A percentile compares a stretch with the other conserved stretches of the same genome.
These are phyloP conservation scores for Erinaceus europaeus DNA, from an alignment of 2,113 vertebrate species.

Conservation along the genomic window DNA sequence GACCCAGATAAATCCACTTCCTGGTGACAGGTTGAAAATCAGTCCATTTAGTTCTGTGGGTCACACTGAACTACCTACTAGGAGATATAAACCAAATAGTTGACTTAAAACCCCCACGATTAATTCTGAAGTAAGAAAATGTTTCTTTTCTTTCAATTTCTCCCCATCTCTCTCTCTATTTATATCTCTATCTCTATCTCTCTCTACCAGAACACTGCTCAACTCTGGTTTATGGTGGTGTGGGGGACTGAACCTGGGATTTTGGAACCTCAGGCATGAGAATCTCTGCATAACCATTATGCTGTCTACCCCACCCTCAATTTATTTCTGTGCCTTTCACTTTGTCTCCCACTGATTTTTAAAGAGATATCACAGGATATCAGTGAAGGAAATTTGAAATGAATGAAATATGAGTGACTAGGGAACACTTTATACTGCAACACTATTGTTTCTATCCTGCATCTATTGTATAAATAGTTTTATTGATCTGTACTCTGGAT, in stretches of 20 bases:
- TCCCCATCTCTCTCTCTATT: too few relatives aligned
- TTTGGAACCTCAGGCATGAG: too few relatives aligned
- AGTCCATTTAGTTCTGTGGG: conserved; percentile 4
- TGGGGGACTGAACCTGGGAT: too few relatives aligned
- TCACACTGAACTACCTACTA: conserved; percentile 34
- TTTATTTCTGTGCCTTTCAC: conserved; percentile 5
- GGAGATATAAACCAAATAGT: conserved; percentile 41
- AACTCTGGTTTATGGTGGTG: too few relatives aligned
- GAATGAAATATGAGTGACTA: not conserved
- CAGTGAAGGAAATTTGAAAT: conserved; percentile 20
- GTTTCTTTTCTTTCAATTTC: conserved; percentile 2
- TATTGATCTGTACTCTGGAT: conserved; percentile 63
- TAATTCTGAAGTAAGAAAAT: conserved; percentile 15
- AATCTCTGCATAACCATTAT: too few relatives aligned
- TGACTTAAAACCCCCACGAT: not conserved
- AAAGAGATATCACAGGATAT: conserved; percentile 23
- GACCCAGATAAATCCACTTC: conserved; percentile 19
- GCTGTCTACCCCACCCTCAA: too few relatives aligned
- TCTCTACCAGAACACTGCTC: too few relatives aligned
- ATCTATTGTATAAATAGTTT: conserved; percentile 61
- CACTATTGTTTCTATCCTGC: conserved; percentile 38
- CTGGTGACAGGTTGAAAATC: not conserved
- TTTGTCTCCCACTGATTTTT: conserved; percentile 24
- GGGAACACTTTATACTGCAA: conserved; percentile 23
- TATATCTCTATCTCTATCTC: too few relatives aligned